These are phyloP conservation scores for Eutolmus rufibarbis DNA, from an alignment of 2,888 invertebrate genomes.

Conservation along the genomic window DNA sequence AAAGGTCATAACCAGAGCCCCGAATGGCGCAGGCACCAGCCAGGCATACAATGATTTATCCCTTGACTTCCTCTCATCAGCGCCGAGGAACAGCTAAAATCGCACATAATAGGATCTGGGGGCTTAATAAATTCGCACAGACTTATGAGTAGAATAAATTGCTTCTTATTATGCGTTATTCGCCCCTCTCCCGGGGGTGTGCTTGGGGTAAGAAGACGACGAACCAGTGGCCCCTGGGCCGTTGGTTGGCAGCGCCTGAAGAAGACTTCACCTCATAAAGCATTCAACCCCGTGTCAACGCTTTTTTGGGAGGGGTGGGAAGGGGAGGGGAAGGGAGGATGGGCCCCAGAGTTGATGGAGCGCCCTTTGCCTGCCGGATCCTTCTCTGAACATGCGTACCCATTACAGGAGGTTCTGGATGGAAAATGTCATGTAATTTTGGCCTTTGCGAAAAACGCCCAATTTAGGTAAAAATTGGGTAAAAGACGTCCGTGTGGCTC, in stretches of 20 bases:
- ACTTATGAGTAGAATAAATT: constrained; percentile 34
- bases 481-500: constrained; percentile 4
- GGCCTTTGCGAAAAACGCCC: constrained; percentile 16
- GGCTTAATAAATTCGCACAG: constrained; percentile 30
- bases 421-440: constrained; percentile 21
- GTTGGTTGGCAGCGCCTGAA: neutral
- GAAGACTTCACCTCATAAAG: constrained; percentile 9
- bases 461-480: constrained; percentile 31
- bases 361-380: neutral
- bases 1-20: neutral
- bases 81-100: constrained; percentile 5
- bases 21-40: neutral
- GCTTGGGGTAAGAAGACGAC: neutral
- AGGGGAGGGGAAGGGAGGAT: no score
- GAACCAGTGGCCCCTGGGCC: neutral
- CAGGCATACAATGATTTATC: neutral
- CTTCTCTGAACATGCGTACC: neutral
- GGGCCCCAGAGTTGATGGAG: neutral
- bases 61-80: neutral
- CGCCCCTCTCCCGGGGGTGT: neutral
- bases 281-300: constrained; percentile 16
- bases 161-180: constrained; percentile 18
- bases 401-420: neutral
- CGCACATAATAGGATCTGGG: constrained; percentile 13
- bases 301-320: neutral